A percentile compares a stretch with the other conserved stretches of the same genome.
phyloP scores from a whole-genome alignment of 2,113 vertebrate genomes.

The Antechinus flavipes region DNA sequence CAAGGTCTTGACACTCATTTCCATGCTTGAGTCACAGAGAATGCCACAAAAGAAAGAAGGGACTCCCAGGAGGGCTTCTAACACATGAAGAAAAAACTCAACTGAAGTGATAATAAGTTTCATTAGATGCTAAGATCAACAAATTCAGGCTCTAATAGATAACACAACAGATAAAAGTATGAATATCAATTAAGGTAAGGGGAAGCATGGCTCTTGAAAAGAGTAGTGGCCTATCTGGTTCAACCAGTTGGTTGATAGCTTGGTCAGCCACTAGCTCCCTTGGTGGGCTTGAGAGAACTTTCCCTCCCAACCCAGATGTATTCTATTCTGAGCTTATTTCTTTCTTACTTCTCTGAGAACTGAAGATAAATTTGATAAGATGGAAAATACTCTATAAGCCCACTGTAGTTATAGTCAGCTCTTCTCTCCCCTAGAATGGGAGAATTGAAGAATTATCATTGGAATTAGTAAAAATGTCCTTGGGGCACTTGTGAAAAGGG shows the following conservation, averaged over 20 bases:
- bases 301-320: background rate
- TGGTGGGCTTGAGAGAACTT: background rate
- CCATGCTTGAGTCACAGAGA: background rate
- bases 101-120: background rate
- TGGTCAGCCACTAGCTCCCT: background rate
- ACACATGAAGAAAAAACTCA: conserved; percentile 17
- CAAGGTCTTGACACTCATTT: background rate
- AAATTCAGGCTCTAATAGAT: background rate
- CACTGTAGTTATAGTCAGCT: background rate
- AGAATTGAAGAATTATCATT: conserved; percentile 6
- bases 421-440: background rate
- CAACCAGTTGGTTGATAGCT: background rate
- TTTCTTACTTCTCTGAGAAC: background rate
- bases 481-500: background rate
- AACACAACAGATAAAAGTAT: conserved; percentile 21
- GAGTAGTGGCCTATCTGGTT: background rate
- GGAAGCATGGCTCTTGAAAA: background rate
- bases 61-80: background rate
- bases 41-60: conserved; percentile 27
- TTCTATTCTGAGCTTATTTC: conserved; percentile 23
- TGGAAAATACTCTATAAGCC: background rate
- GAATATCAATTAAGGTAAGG: background rate
- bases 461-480: background rate
- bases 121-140: background rate
- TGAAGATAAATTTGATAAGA: background rate